Base-by-base conservation (phyloP, 2,113 vertebrate genomes). In the Ammodytes marinus region DNA sequence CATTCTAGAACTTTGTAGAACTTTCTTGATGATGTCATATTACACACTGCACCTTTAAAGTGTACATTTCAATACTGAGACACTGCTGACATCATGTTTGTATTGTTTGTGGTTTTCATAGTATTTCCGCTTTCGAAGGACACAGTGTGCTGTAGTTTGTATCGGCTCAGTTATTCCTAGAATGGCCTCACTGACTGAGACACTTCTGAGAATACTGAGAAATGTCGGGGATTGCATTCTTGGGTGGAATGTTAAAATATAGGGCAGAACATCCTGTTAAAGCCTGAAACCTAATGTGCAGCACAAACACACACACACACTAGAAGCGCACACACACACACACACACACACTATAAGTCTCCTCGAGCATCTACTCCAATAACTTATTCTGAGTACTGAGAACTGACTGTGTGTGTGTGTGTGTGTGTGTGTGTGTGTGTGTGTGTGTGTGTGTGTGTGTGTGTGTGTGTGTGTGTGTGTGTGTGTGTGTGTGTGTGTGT, bases 371-470 rank as follows among this genome's bases (percentile, higher is more conserved):
- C 61, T 52, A 47, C 66, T 64, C 40, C 9, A 50, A 2, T 35
- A 8, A 5, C 19, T 43, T 47, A 6, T 54, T 43, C 11, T 15
- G 39, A 59, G 54, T 19, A 8, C n/a, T 17, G 27, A 69, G 35
- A 7, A 35, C 3, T 2, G 15, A 50, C n/a, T 15, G 8, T 52
- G 3, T 17, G 12, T 53, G 71, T 27, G 45, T 60, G 46, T 46
- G 39, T 52, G 73, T 85, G 83, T 88, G 50, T 52, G 15, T 42
- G 4, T 46, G 17, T 64, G 2, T 45, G 1, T n/a, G n/a, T n/a
- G n/a, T n/a, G 6, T 64, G 63, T 47, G 15, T 63, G 39, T 79
- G 14, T 15, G 5, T 57, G 12, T 65, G 49, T 55, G 10, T 54
- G n/a, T n/a, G 50, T 52, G 14, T 42, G 4, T 46, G 17, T 64